These are phyloP conservation scores for Carpatolechia fugitivella DNA, from an alignment of 2,888 invertebrate genomes.

Conservation along the genomic window DNA sequence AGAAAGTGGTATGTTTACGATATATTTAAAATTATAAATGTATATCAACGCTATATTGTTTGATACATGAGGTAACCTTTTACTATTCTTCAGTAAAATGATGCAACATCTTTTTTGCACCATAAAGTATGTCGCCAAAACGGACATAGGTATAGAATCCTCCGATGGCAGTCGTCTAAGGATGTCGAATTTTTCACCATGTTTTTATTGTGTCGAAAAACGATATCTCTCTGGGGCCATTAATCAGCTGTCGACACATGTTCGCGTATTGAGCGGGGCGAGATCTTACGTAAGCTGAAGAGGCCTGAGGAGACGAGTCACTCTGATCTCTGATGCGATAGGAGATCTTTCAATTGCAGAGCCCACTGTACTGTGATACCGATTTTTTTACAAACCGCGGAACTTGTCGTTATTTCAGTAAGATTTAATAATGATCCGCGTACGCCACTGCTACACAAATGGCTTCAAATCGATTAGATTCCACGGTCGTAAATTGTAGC, in stretches of 20 bases:
- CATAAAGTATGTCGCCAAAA: too few relatives aligned
- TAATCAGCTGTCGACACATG: conserved; percentile 58
- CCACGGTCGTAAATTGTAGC: not conserved
- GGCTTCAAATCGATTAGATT: not conserved
- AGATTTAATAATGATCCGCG: too few relatives aligned
- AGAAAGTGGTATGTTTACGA: too few relatives aligned
- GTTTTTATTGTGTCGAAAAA: not conserved
- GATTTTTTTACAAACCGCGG: not conserved
- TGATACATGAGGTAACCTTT: too few relatives aligned
- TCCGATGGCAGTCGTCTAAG: not conserved
- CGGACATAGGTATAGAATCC: too few relatives aligned
- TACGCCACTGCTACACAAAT: too few relatives aligned
- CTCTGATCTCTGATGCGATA: not conserved
- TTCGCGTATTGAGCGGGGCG: conserved; percentile 42
- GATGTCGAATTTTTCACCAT: not conserved
- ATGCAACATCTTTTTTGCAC: too few relatives aligned
- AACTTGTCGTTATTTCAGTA: too few relatives aligned
- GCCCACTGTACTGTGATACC: not conserved
- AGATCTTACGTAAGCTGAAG: conserved; percentile 37
- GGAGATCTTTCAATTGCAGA: not conserved
- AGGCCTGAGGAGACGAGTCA: not conserved
- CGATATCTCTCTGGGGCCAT: conserved; percentile 29
- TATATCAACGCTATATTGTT: too few relatives aligned
- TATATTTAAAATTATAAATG: too few relatives aligned
- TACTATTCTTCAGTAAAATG: too few relatives aligned